phyloP scores from a whole-genome alignment of 1,140 invertebrate species.

The Procambarus virginalis region DNA sequence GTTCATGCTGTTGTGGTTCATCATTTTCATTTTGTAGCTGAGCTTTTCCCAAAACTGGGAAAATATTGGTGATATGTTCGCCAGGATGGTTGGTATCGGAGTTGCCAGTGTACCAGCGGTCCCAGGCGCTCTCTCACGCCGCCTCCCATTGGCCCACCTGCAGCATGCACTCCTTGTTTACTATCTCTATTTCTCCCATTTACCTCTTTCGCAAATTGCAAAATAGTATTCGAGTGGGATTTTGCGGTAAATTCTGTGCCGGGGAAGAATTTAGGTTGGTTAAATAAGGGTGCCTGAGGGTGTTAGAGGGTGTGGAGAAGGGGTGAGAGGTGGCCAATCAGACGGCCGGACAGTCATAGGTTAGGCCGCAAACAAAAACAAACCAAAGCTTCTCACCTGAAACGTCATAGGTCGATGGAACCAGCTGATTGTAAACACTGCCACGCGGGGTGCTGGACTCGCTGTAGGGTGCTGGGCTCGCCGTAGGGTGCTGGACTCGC shows the following conservation, averaged over 20 bases:
- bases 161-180: slow-evolving; percentile 45
- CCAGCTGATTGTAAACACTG: slow-evolving; percentile 54
- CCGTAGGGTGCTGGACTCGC: no score
- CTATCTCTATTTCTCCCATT: not conserved
- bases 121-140: slow-evolving; percentile 14
- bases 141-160: slow-evolving; percentile 9
- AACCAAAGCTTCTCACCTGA: slow-evolving; percentile 11
- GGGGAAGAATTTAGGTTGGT: no score
- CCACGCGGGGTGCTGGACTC: slow-evolving; percentile 1
- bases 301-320: no score
- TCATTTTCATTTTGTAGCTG: slow-evolving; percentile 70
- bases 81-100: slow-evolving; percentile 61
- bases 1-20: slow-evolving; percentile 70
- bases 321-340: slow-evolving; percentile 3
- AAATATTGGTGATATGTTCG: slow-evolving; percentile 69
- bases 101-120: slow-evolving; percentile 31
- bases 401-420: slow-evolving; percentile 37
- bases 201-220: no score
- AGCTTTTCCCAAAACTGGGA: slow-evolving; percentile 70
- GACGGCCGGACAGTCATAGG: not conserved
- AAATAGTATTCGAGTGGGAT: no score
- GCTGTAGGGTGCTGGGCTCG: no score
- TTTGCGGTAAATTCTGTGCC: no score
- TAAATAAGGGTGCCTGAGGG: no score
- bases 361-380: slow-evolving; percentile 33